phyloP scores from a whole-genome alignment of 2,797 vertebrate genomes.

The Paratrypauchen microcephalus region DNA sequence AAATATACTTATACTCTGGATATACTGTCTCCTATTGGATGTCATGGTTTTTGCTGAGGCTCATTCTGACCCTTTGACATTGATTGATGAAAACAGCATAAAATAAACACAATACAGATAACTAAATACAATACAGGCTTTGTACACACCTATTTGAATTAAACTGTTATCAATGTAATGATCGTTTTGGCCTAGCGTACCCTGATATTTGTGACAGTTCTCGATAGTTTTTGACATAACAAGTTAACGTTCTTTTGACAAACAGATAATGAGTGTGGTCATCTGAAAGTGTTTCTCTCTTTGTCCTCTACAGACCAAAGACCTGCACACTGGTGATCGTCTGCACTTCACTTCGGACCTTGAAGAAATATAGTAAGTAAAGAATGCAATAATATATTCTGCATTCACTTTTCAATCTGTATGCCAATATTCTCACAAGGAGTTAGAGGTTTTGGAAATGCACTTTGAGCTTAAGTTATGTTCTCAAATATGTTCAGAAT shows the following conservation, averaged over 20 bases:
- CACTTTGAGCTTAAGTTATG: background rate
- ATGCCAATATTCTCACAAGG: background rate
- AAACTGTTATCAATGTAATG: background rate
- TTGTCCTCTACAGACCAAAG: constrained; percentile 8
- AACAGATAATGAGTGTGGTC: constrained; percentile 7
- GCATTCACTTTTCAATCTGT: background rate
- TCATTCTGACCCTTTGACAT: constrained; percentile 57
- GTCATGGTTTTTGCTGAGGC: constrained; percentile 55
- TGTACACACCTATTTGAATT: background rate
- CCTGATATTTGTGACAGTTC: constrained; percentile 10
- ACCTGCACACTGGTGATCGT: background rate
- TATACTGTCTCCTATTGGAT: constrained; percentile 64
- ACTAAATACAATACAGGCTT: constrained; percentile 27
- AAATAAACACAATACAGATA: constrained; percentile 38
- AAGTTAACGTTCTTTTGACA: constrained; percentile 22
- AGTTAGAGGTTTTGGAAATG: background rate
- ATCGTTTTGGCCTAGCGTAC: background rate
- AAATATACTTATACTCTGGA: constrained; percentile 75
- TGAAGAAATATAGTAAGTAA: background rate
- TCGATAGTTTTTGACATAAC: constrained; percentile 18
- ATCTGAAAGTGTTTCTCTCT: constrained; percentile 42
- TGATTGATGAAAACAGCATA: constrained; percentile 35
- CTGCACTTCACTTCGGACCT: background rate
- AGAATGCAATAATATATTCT: too few relatives aligned
- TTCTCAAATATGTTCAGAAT: background rate